Percentiles rank a stretch among this genome's conserved stretches.
These are phyloP conservation scores for Ethmia dodecea DNA, from an alignment of 2,888 invertebrate species.

Conservation along the genomic window DNA sequence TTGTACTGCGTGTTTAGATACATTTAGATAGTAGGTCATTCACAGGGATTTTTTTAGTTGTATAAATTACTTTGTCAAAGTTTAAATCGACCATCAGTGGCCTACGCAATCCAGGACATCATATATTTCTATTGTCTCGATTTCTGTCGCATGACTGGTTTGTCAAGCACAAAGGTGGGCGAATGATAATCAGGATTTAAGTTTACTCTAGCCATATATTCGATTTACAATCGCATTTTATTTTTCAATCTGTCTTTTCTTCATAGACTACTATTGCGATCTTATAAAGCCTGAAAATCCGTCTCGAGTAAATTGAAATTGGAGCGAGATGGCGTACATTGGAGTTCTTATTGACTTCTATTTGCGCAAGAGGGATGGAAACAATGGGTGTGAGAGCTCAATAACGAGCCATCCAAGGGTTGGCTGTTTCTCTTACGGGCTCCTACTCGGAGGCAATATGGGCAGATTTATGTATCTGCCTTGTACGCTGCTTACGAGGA, in stretches of 20 bases:
- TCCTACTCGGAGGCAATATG: slow-evolving; percentile 64
- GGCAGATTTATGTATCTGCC: slow-evolving; percentile 66
- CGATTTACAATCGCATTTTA: too few species aligned
- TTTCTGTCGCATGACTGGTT: too few species aligned
- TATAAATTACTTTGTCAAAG: too few species aligned
- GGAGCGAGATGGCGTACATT: slow-evolving; percentile 54
- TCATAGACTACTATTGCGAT: slow-evolving; percentile 36
- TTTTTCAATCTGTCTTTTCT: background rate
- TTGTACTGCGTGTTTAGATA: too few species aligned
- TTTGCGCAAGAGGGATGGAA: slow-evolving; percentile 41
- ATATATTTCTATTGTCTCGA: too few species aligned
- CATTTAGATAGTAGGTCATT: too few species aligned
- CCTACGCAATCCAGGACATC: too few species aligned
- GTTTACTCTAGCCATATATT: too few species aligned
- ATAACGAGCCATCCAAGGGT: slow-evolving; percentile 77
- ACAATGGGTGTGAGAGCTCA: slow-evolving; percentile 71
- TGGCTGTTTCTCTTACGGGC: slow-evolving; percentile 72
- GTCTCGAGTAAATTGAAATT: slow-evolving; percentile 77
- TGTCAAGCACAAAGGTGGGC: too few species aligned
- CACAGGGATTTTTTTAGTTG: too few species aligned
- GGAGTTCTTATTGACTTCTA: slow-evolving; percentile 21
- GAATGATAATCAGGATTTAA: too few species aligned
- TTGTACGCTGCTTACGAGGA: slow-evolving; percentile 50
- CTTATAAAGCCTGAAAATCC: slow-evolving; percentile 74
- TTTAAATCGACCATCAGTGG: too few species aligned